Evolutionary conservation across 64 coral and sea anemone species (phyloP), one percentile per base, ranked within the genome.

Genomic region (Stichodactyla mertensii): DNA sequence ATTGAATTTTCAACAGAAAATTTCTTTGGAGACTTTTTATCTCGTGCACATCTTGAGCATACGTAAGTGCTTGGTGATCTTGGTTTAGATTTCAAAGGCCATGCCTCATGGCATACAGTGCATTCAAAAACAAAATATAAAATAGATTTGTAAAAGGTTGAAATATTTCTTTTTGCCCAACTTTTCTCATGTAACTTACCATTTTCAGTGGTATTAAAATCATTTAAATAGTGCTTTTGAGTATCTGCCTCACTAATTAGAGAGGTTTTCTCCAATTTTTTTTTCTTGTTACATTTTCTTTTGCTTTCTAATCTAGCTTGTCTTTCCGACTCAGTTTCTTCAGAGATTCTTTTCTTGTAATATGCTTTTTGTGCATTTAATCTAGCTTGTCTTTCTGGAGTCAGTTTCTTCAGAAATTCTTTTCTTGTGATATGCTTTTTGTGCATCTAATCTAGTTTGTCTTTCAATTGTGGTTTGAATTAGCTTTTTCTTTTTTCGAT

Each of bases 191-290:
- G 61, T 1, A 87, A 20, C 61, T 56, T 56, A 16, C 85, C 85
- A 87, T 87, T 87, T 66, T 87, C 52, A 77, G 60, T 66, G 16
- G 18, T 59, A 23, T 67, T 15, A 86, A 67, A 86, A 55, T 51
- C 64, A 86, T 86, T 71, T 86, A 86, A 86, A 64, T 86, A 86
- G 9, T 86, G 20, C 57, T 66, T 51, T 66, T 70, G 84, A 79
- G 61, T 20, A 22, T 79, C 0, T 36, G 31, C 31, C 31, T 36
- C n/a, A n/a, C n/a, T 36, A 36, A 36, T 36, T 2, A 36, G 31
- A 36, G 31, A 36, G 31, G 31, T 36, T 36, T 36, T 36, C 31
- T 36, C 31, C 45, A 79, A 24, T 79, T 22, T 79, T 14, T 14
- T 13, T 79, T 79, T 1, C n/a, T 13, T 22, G 13, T 79, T 13